Percentiles rank a stretch among this genome's conserved stretches.
These are phyloP conservation scores for Sturmia bella DNA, from an alignment of 2,888 invertebrate genomes.

Conservation along the genomic window DNA sequence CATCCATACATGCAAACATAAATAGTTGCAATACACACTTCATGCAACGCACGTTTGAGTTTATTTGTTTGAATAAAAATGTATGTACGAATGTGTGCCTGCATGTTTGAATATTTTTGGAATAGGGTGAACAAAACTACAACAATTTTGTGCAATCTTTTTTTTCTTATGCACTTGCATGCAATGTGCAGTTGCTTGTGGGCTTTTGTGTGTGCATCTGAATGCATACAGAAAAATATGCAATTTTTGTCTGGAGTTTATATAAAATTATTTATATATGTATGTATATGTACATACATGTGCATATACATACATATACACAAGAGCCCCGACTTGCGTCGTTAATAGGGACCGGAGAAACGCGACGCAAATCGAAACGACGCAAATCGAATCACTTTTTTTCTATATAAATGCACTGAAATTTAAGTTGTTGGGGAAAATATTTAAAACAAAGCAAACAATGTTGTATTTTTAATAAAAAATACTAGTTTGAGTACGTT, in stretches of 20 bases:
- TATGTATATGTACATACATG: slow-evolving; percentile 3
- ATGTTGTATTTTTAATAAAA: too few relatives aligned
- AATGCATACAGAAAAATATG: slow-evolving; percentile 65
- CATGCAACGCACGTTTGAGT: background rate
- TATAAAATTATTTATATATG: slow-evolving; percentile 48
- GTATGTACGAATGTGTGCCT: background rate
- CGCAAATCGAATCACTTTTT: too few relatives aligned
- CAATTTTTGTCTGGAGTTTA: slow-evolving; percentile 67
- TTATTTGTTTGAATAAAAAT: slow-evolving; percentile 29
- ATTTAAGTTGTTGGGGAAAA: too few relatives aligned
- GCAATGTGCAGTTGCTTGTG: slow-evolving; percentile 11
- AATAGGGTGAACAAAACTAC: slow-evolving; percentile 57
- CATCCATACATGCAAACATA: slow-evolving; percentile 15
- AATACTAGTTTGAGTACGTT: too few relatives aligned
- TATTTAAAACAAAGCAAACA: too few relatives aligned
- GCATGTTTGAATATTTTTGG: slow-evolving; percentile 40
- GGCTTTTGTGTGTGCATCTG: slow-evolving; percentile 41
- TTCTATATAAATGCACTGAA: too few relatives aligned
- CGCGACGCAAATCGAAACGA: too few relatives aligned
- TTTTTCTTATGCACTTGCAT: slow-evolving; percentile 51
- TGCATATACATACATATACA: background rate
- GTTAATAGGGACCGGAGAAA: too few relatives aligned
- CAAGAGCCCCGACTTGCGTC: too few relatives aligned
- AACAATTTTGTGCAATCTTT: slow-evolving; percentile 61
- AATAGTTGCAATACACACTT: slow-evolving; percentile 1